Evolutionary conservation across 2,888 invertebrate genomes (phyloP).

Genomic region (Meteorus cinctellus): DNA sequence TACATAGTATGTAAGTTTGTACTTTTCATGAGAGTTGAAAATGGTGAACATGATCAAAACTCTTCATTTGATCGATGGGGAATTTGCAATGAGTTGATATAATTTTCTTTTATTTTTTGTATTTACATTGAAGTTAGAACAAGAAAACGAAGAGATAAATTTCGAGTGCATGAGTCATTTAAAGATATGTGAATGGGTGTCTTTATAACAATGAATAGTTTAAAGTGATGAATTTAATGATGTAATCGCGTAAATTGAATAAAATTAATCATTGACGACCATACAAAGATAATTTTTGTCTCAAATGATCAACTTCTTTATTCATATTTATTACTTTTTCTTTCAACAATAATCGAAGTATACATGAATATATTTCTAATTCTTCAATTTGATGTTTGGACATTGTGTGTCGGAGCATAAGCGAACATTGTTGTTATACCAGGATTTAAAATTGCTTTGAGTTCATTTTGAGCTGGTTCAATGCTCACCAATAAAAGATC

Average conservation of each 20-base stretch:
- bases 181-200: constrained; percentile 7
- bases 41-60: not conserved
- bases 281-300: not conserved
- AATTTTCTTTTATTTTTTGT: not conserved
- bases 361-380: not conserved
- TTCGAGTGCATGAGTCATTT: constrained; percentile 5
- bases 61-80: constrained; percentile 8
- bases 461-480: constrained; percentile 35
- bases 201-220: not conserved
- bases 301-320: not conserved
- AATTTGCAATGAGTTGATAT: constrained; percentile 27
- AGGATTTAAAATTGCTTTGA: constrained; percentile 34
- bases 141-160: not conserved
- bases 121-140: constrained; percentile 1
- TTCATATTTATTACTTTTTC: constrained; percentile 11
- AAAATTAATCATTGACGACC: not conserved
- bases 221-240: constrained; percentile 1
- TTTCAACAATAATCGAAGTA: too few relatives aligned
- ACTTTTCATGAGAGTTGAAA: not conserved
- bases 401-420: constrained; percentile 26
- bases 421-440: constrained; percentile 44
- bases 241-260: constrained; percentile 10
- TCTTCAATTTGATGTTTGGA: not conserved
- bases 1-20: not conserved
- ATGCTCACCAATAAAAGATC: constrained; percentile 50